phyloP scores from a whole-genome alignment of 64 coral and sea anemone species.

The Dendrophyllia cribrosa region DNA sequence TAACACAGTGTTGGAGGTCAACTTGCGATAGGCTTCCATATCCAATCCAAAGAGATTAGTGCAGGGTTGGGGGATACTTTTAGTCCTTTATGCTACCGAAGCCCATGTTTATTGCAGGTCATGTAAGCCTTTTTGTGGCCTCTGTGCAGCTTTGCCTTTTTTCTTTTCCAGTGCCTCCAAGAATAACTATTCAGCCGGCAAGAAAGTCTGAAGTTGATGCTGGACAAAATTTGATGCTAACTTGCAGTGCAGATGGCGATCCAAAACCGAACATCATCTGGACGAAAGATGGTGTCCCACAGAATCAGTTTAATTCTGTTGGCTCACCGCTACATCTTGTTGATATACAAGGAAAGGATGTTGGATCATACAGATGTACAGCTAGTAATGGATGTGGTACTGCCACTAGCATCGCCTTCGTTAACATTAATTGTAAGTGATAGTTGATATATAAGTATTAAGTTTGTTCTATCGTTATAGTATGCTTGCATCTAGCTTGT shows the following conservation, averaged over 20 bases:
- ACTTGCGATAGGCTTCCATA: no score
- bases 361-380: slow-evolving; percentile 32
- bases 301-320: not conserved
- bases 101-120: no score
- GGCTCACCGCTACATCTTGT: not conserved
- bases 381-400: slow-evolving; percentile 11
- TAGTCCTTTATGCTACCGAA: no score
- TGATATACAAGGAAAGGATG: not conserved
- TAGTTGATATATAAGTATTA: no score
- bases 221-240: not conserved
- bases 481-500: no score
- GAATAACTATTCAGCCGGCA: not conserved
- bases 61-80: no score
- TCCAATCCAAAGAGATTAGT: no score
- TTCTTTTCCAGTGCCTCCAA: slow-evolving; percentile 2
- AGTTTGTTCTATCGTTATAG: no score
- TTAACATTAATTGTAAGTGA: slow-evolving; percentile 7
- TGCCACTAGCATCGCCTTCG: not conserved
- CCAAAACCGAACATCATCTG: not conserved
- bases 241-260: not conserved
- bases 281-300: not conserved
- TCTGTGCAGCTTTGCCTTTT: no score
- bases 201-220: not conserved
- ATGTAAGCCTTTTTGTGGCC: no score
- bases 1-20: no score